Percentiles rank a stretch among this genome's conserved stretches.
These are phyloP conservation scores for Thereva nobilitata DNA, from an alignment of 2,888 invertebrate genomes.

Conservation along the genomic window DNA sequence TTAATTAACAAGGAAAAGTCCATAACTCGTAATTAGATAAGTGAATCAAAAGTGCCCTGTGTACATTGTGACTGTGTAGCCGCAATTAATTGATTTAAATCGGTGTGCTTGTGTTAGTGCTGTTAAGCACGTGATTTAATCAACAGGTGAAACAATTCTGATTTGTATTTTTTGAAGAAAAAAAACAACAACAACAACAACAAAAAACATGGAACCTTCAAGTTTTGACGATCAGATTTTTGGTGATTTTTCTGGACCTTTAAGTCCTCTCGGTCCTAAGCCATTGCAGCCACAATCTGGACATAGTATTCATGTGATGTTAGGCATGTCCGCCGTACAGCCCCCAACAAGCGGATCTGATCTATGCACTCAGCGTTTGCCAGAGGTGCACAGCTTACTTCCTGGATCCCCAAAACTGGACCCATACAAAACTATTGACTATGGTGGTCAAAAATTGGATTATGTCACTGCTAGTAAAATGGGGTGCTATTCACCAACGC, in stretches of 20 bases:
- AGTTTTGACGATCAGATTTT: slow-evolving; percentile 80
- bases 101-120: slow-evolving; percentile 5
- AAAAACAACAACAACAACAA: not conserved
- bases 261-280: slow-evolving; percentile 59
- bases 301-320: slow-evolving; percentile 71
- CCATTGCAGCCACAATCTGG: slow-evolving; percentile 47
- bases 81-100: slow-evolving; percentile 21
- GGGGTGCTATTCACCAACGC: slow-evolving; percentile 57
- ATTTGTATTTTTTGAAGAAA: slow-evolving; percentile 8
- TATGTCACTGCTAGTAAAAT: slow-evolving; percentile 52
- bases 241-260: slow-evolving; percentile 70
- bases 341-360: slow-evolving; percentile 38
- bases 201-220: slow-evolving; percentile 66
- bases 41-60: slow-evolving; percentile 27
- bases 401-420: slow-evolving; percentile 55
- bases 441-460: slow-evolving; percentile 53
- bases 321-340: slow-evolving; percentile 61
- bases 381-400: slow-evolving; percentile 56
- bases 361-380: slow-evolving; percentile 54
- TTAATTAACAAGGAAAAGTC: slow-evolving; percentile 40
- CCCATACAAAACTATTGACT: slow-evolving; percentile 51
- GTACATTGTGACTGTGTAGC: slow-evolving; percentile 4
- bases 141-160: not conserved
- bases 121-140: not conserved
- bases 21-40: slow-evolving; percentile 40